Evolutionary conservation across 2,113 vertebrate species (phyloP), one percentile per base, ranked within the genome.

Genomic region (Cynocephalus volans): DNA sequence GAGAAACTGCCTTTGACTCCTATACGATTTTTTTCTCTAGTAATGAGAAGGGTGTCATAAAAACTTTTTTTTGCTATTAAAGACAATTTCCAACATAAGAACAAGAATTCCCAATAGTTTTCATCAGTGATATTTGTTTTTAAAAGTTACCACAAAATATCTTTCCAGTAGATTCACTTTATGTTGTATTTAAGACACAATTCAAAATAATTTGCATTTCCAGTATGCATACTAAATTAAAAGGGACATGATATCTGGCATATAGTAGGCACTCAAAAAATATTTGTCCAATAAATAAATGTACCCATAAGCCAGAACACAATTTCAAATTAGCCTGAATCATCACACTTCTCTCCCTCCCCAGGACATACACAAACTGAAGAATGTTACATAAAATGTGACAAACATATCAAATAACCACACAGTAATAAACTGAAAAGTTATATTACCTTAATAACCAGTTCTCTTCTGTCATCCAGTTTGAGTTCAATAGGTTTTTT

Each of bases 381-480:
- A 96, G 58, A 93, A 41, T 0, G 36, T 11, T 69, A 62, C 11
- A 62, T 52, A 36, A 18, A 64, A 60, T 1, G 45, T 24, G 45
- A 48, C 9, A 93, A 69, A 85, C 33, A 2, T 12, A 15, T 70
- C 77, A 91, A 89, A 54, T 4, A 79, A n/a, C 10, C 18, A 77
- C 48, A 58, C 1, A 64, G 52, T 28, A 31, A 82, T 12, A 77
- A 82, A 72, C 73, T 48, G 33, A 24, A 45, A 93, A 52, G 92
- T 36, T 85, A 95, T 21, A 94, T 97, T 97, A 99, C 99, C 99
- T 99, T 99, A 81, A 99, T 99, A 93, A 99, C 81, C 0, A 99
- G 99, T 93, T 99, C 99, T 73, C 50, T 98, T 97, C 99, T 98
- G 93, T 99, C 98, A 97, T 99, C 98, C 94, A 99, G 77, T 50